Conservation (phyloP, 2,888 invertebrate species). For the Leptopterna dolabrata region DNA sequence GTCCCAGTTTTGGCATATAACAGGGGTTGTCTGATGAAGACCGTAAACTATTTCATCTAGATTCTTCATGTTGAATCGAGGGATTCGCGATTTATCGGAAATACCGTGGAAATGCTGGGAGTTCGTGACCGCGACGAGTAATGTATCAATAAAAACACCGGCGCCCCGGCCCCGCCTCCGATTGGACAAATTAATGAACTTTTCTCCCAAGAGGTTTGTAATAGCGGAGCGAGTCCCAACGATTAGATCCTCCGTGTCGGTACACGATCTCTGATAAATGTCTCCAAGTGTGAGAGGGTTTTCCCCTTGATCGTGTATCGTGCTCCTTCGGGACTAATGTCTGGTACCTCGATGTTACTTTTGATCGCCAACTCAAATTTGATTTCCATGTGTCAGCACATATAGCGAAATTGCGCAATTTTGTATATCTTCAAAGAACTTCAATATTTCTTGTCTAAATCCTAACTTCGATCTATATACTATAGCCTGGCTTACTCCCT, state of each 20-base stretch:
- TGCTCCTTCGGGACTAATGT: too few relatives aligned
- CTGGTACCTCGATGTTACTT: too few relatives aligned
- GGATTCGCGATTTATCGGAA: neutral
- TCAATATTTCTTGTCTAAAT: too few relatives aligned
- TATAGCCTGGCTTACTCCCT: too few relatives aligned
- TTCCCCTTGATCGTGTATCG: neutral
- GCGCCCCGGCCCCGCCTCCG: neutral
- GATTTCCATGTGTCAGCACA: too few relatives aligned
- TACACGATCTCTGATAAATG: neutral
- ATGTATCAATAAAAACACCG: neutral
- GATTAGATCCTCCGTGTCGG: neutral
- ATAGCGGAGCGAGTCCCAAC: neutral
- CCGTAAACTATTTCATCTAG: neutral
- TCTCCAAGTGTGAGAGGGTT: neutral
- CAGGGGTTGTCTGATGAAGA: too few relatives aligned
- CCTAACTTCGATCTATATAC: too few relatives aligned
- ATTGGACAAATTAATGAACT: neutral
- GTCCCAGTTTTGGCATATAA: too few relatives aligned
- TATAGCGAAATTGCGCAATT: too few relatives aligned
- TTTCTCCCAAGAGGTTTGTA: neutral
- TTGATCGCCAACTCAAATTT: too few relatives aligned
- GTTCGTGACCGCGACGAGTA: neutral
- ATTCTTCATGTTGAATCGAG: neutral
- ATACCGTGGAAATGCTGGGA: neutral
- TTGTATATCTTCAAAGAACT: too few relatives aligned